Conservation (phyloP, 2,797 vertebrate genomes). For the Craterocephalus amniculus region DNA sequence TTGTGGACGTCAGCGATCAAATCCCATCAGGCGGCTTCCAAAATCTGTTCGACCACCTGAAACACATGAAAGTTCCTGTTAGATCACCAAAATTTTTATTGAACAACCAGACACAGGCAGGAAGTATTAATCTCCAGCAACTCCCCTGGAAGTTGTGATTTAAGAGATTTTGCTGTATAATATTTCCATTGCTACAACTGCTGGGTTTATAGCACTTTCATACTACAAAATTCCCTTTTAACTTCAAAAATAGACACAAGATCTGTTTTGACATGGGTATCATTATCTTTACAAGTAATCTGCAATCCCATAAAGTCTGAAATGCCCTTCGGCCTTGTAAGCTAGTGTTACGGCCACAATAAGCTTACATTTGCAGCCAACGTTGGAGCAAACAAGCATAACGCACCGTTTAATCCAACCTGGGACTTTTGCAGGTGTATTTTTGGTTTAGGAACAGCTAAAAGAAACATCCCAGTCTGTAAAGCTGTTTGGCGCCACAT, state of each 20-base stretch:
- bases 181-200: neutral
- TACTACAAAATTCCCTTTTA: neutral
- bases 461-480: neutral
- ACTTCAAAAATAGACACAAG: neutral
- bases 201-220: neutral
- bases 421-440: constrained; percentile 4
- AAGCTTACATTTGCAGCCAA: constrained; percentile 15
- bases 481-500: neutral
- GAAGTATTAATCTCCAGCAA: neutral
- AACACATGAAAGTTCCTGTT: neutral
- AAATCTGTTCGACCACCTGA: neutral
- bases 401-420: constrained; percentile 9
- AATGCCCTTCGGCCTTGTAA: constrained; percentile 6
- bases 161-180: neutral
- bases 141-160: neutral
- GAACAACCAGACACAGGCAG: neutral
- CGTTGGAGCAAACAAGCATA: constrained; percentile 15
- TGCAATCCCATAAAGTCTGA: neutral
- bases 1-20: neutral
- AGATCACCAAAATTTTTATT: neutral
- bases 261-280: neutral
- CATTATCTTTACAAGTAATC: neutral
- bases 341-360: constrained; percentile 9
- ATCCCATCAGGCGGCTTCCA: too few species aligned
- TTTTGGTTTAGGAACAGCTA: constrained; percentile 14